Conservation (phyloP, 2,113 vertebrate species). For the Uropsilus gracilis region DNA sequence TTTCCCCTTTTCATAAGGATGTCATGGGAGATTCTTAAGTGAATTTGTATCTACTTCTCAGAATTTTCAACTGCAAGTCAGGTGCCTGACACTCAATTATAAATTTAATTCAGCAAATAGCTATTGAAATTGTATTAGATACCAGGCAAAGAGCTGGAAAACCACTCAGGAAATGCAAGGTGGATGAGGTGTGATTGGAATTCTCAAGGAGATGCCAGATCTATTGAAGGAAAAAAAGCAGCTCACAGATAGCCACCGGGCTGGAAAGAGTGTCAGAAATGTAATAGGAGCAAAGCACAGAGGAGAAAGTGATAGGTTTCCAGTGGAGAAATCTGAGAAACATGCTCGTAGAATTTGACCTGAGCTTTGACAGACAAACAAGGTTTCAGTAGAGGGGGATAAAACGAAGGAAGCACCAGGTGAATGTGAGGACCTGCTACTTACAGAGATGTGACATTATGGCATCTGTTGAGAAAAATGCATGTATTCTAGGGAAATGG, state of each 20-base stretch:
- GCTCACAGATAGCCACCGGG: not conserved
- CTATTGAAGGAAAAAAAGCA: not conserved
- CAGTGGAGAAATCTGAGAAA: not conserved
- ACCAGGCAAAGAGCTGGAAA: not conserved
- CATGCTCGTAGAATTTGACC: not conserved
- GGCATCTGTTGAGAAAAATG: not conserved
- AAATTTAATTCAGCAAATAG: not conserved
- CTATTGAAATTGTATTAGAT: not conserved
- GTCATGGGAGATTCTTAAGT: not conserved
- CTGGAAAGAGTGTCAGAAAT: not conserved
- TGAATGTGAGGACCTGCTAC: not conserved
- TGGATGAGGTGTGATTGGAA: not conserved
- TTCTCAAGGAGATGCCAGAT: not conserved
- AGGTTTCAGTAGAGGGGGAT: not conserved
- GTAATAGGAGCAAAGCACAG: not conserved
- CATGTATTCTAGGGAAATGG: not conserved
- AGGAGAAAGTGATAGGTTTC: not conserved
- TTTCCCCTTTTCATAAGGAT: not conserved
- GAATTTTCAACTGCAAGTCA: slow-evolving; percentile 25
- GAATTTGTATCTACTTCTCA: not conserved
- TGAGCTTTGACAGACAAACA: not conserved
- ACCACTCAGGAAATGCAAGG: not conserved
- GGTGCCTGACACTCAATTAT: not conserved
- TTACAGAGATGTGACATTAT: not conserved
- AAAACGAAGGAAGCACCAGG: not conserved